These are phyloP conservation scores for Smittia aterrima DNA, from an alignment of 2,888 invertebrate genomes.

Conservation along the genomic window DNA sequence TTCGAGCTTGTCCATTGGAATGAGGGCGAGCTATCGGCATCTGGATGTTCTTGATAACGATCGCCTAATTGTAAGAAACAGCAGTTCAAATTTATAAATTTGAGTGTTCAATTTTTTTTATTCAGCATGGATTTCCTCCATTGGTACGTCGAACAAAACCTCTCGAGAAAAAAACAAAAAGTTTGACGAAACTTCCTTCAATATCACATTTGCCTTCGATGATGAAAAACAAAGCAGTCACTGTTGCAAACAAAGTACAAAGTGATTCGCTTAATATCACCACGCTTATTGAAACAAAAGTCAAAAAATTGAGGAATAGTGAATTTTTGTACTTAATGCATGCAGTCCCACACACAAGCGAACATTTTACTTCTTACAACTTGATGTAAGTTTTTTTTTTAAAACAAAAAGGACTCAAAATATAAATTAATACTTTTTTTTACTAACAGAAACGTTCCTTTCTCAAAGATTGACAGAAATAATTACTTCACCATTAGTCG, in stretches of 20 bases:
- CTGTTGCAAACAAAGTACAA: background rate
- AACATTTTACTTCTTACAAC: conserved; percentile 73
- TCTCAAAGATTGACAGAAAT: conserved; percentile 64
- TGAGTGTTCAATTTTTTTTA: too few relatives aligned
- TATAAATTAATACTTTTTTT: too few relatives aligned
- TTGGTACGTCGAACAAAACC: background rate
- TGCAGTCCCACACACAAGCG: conserved; percentile 68
- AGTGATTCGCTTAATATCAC: background rate
- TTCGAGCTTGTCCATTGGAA: too few relatives aligned
- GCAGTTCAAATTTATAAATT: too few relatives aligned
- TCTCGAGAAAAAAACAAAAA: background rate
- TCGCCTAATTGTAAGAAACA: conserved; percentile 16
- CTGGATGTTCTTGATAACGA: conserved; percentile 20
- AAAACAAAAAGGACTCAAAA: background rate
- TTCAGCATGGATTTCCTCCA: background rate
- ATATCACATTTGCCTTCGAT: background rate
- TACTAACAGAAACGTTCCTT: conserved; percentile 72
- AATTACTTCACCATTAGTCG: conserved; percentile 80
- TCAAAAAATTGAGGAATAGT: conserved; percentile 59
- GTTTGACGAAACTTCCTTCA: background rate
- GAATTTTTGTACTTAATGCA: conserved; percentile 76
- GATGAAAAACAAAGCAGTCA: background rate
- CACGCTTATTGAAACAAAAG: conserved; percentile 52
- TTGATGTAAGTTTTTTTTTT: conserved; percentile 59
- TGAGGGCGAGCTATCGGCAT: background rate